phyloP scores from a whole-genome alignment of 2,797 vertebrate species.

The Prionace glauca region DNA sequence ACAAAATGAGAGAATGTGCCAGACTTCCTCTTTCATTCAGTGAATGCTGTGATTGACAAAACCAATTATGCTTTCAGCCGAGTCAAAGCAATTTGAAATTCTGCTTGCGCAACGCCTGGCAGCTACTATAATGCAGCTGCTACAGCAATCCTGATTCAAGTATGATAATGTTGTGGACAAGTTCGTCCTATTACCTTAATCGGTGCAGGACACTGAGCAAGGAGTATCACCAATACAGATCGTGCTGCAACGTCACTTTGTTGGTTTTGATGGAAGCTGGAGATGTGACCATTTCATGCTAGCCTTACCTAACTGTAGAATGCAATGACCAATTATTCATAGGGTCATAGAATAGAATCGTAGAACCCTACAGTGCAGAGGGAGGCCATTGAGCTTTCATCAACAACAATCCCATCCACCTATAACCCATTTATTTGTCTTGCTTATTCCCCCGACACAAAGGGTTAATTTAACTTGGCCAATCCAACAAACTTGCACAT shows the following conservation, averaged over 20 bases:
- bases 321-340: not conserved
- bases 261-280: not conserved
- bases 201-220: not conserved
- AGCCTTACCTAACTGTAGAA: not conserved
- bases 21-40: conserved; percentile 14
- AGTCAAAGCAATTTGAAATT: conserved; percentile 18
- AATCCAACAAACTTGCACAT: too few relatives aligned
- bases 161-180: not conserved
- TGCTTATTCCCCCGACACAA: too few relatives aligned
- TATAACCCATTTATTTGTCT: too few relatives aligned
- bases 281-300: not conserved
- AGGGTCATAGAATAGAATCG: too few relatives aligned
- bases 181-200: not conserved
- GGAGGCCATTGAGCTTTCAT: too few relatives aligned
- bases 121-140: conserved; percentile 24
- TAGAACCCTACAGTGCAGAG: too few relatives aligned
- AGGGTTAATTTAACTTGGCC: too few relatives aligned
- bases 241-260: not conserved
- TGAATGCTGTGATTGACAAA: conserved; percentile 19
- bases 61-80: conserved; percentile 23
- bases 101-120: not conserved
- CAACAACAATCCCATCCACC: too few relatives aligned
- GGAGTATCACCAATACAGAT: not conserved
- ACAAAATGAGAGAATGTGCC: conserved; percentile 12
- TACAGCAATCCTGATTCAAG: conserved; percentile 1